Conservation (phyloP, 2,888 invertebrate genomes). For the Myopa testacea region DNA sequence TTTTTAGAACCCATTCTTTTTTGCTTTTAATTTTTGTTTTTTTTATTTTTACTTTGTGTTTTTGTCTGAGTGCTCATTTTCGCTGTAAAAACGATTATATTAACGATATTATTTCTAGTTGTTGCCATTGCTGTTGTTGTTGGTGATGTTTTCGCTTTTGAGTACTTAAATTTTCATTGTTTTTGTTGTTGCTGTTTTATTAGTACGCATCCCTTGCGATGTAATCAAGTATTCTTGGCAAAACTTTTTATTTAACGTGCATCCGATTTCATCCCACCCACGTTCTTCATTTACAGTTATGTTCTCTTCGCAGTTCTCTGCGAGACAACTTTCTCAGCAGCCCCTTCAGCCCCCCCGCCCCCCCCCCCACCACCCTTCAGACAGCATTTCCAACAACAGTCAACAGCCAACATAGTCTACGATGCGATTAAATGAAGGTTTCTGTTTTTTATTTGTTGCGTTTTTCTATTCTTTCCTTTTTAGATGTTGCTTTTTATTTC, state of each 20-base stretch:
- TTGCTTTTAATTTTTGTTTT: not conserved
- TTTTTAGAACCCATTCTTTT: not conserved
- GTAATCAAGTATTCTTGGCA: constrained; percentile 27
- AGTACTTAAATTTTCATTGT: not conserved
- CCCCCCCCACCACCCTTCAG: too few species aligned
- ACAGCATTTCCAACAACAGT: too few species aligned
- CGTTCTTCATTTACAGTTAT: too few species aligned
- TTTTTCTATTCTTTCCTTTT: not conserved
- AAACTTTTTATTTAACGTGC: constrained; percentile 7
- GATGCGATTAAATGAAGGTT: constrained; percentile 16
- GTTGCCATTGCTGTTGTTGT: not conserved
- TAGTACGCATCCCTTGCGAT: constrained; percentile 43
- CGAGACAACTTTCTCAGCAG: too few species aligned
- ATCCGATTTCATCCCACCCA: too few species aligned
- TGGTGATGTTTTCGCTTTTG: too few species aligned
- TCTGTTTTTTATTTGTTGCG: constrained; percentile 1
- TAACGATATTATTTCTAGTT: constrained; percentile 1
- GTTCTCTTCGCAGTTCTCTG: too few species aligned
- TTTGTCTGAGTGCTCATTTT: constrained; percentile 14
- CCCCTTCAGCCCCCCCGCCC: too few species aligned
- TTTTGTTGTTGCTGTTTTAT: constrained; percentile 22
- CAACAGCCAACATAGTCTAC: not conserved
- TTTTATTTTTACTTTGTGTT: not conserved
- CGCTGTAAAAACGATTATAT: constrained; percentile 8
- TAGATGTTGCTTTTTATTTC: not conserved